Percentiles rank a stretch among this genome's conserved stretches.
Conservation (phyloP, 1,140 invertebrate genomes). For the Neodiprion virginianus region DNA sequence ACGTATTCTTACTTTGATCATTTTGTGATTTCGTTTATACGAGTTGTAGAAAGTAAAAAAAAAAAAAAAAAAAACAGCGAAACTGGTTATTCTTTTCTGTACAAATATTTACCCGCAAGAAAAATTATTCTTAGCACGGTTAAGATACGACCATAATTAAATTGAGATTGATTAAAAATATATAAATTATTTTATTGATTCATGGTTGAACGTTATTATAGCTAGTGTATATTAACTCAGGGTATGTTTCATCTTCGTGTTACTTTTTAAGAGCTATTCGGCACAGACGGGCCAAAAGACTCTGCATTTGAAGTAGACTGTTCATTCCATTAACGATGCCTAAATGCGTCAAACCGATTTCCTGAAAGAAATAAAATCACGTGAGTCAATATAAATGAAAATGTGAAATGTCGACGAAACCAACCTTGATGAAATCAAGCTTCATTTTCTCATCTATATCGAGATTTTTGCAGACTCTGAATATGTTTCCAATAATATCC, state of each 20-base stretch:
- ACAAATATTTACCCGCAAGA: no score
- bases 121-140: no score
- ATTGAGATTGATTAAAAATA: slow-evolving; percentile 1
- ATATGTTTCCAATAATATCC: slow-evolving; percentile 95
- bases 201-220: neutral
- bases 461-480: slow-evolving; percentile 90
- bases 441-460: slow-evolving; percentile 82
- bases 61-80: slow-evolving; percentile 14
- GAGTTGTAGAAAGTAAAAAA: neutral
- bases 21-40: neutral
- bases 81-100: no score
- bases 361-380: slow-evolving; percentile 65
- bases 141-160: neutral
- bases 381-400: neutral
- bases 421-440: slow-evolving; percentile 86
- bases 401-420: slow-evolving; percentile 34
- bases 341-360: slow-evolving; percentile 93
- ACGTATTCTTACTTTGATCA: slow-evolving; percentile 28
- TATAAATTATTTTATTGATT: slow-evolving; percentile 6
- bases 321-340: slow-evolving; percentile 88
- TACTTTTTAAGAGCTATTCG: slow-evolving; percentile 40
- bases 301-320: slow-evolving; percentile 89
- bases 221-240: neutral
- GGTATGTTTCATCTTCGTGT: neutral
- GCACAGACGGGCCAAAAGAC: slow-evolving; percentile 85